phyloP scores from a whole-genome alignment of 2,113 vertebrate species.

The Esox niger region DNA sequence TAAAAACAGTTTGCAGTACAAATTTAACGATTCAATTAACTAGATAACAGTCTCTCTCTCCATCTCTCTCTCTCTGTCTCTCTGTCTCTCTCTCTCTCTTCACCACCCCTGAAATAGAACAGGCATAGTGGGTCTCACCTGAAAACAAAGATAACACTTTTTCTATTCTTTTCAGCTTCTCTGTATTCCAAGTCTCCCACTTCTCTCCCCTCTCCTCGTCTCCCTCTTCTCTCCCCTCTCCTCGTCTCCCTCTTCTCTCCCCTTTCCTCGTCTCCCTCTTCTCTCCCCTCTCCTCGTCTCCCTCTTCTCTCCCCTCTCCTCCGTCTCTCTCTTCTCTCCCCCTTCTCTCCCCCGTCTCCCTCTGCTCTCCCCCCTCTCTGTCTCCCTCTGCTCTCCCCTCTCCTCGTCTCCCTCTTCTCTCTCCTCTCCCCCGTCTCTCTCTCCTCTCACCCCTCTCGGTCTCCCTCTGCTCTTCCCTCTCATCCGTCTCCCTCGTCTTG shows the following conservation, averaged over 20 bases:
- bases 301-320: no score
- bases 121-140: slow-evolving; percentile 46
- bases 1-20: slow-evolving; percentile 56
- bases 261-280: no score
- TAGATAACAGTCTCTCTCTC: slow-evolving; percentile 30
- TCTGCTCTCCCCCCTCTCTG: no score
- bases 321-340: no score
- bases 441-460: no score
- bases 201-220: slow-evolving; percentile 60
- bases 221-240: slow-evolving; percentile 41
- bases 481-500: slow-evolving; percentile 58
- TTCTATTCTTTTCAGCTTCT: slow-evolving; percentile 46
- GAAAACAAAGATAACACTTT: slow-evolving; percentile 50
- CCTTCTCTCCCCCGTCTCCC: no score
- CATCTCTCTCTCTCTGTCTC: slow-evolving; percentile 45
- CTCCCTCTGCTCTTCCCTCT: slow-evolving; percentile 16
- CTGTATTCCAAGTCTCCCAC: slow-evolving; percentile 57
- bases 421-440: no score
- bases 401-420: no score
- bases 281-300: no score
- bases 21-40: slow-evolving; percentile 54
- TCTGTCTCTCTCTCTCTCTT: slow-evolving; percentile 42
- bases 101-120: slow-evolving; percentile 48
- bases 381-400: no score
- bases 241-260: slow-evolving; percentile 62